Percentiles rank a stretch among this genome's conserved stretches.
These are phyloP conservation scores for Polydrusus pterygomalis DNA, from an alignment of 2,888 invertebrate genomes.

Conservation along the genomic window DNA sequence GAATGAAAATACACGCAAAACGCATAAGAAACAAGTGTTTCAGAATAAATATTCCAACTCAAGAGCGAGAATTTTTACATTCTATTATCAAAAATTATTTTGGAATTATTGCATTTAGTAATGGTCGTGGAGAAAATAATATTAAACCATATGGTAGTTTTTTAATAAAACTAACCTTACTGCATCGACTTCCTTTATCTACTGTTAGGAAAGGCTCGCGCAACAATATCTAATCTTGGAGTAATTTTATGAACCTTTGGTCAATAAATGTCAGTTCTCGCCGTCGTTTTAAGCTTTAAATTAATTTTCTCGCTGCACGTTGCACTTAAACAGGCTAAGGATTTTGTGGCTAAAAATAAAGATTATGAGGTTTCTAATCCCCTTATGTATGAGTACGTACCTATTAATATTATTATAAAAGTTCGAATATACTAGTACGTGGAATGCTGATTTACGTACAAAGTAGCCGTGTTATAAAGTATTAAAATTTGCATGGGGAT, in stretches of 20 bases:
- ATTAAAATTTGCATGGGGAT: not conserved
- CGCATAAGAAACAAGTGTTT: too few species aligned
- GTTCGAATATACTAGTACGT: not conserved
- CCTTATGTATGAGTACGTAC: not conserved
- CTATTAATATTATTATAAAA: not conserved
- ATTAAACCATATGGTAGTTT: too few species aligned
- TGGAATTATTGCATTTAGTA: too few species aligned
- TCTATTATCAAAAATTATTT: too few species aligned
- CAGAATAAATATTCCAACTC: too few species aligned
- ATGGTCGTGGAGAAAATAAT: too few species aligned
- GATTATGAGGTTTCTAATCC: not conserved
- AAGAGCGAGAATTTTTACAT: too few species aligned
- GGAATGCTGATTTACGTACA: not conserved
- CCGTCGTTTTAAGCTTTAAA: not conserved
- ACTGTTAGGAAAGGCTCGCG: not conserved
- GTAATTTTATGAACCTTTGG: not conserved
- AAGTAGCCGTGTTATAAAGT: not conserved
- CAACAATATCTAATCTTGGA: not conserved
- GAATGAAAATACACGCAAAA: too few species aligned
- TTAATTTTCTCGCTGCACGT: slow-evolving; percentile 2
- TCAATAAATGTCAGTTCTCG: not conserved
- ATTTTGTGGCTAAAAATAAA: not conserved
- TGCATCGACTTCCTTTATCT: too few species aligned
- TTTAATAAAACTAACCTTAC: too few species aligned
- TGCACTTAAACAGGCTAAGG: not conserved